Evolutionary conservation across 2,113 vertebrate species (phyloP).

Genomic region (Pogona vitticeps): DNA sequence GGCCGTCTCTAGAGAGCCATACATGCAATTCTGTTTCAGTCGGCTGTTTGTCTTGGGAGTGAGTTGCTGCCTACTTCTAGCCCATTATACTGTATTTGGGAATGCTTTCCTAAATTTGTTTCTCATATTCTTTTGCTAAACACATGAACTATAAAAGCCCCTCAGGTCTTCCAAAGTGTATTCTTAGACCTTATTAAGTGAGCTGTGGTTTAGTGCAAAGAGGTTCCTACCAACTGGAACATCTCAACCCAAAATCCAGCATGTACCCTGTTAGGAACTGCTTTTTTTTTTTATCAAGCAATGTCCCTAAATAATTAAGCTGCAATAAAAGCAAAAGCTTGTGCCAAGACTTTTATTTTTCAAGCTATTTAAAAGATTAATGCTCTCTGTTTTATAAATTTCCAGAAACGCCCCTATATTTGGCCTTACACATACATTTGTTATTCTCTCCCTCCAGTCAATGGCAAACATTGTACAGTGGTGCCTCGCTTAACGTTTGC

Average conservation of each 20-base stretch:
- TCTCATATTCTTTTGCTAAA: not conserved
- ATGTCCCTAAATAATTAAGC: slow-evolving; percentile 77
- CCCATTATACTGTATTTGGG: not conserved
- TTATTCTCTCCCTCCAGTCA: not conserved
- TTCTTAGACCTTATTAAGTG: not conserved
- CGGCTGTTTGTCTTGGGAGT: not conserved
- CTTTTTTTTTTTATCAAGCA: slow-evolving; percentile 42
- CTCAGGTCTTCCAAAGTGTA: not conserved
- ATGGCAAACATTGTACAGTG: not conserved
- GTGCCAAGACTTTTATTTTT: slow-evolving; percentile 67
- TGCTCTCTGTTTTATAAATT: slow-evolving; percentile 61
- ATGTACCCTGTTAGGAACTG: slow-evolving; percentile 12
- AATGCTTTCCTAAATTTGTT: not conserved
- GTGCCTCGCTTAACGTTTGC: no score
- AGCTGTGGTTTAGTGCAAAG: not conserved
- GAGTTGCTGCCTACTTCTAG: not conserved
- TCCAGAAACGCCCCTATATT: slow-evolving; percentile 56
- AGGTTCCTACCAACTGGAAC: slow-evolving; percentile 7
- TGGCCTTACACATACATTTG: slow-evolving; percentile 56
- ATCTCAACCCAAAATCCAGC: slow-evolving; percentile 41
- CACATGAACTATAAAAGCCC: not conserved
- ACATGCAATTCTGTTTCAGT: not conserved
- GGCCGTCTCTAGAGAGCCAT: not conserved
- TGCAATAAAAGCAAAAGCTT: slow-evolving; percentile 72
- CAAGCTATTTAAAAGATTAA: slow-evolving; percentile 78